These are phyloP conservation scores for Aporophyla nigra DNA, from an alignment of 2,888 invertebrate species.

Conservation along the genomic window DNA sequence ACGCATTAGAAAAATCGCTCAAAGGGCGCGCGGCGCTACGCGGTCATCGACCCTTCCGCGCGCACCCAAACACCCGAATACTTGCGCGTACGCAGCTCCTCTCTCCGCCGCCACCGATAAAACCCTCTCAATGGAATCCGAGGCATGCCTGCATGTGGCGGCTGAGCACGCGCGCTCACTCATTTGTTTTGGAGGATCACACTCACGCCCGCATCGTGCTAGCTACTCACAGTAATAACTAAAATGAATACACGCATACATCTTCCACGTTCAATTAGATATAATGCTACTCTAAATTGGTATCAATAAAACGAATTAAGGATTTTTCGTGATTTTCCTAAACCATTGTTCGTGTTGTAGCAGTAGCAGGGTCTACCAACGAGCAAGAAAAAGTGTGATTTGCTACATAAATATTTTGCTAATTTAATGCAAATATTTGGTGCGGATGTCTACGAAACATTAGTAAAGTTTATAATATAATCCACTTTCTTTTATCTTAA, in stretches of 20 bases:
- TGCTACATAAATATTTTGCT: constrained; percentile 19
- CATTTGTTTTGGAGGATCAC: constrained; percentile 70
- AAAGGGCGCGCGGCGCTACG: constrained; percentile 79
- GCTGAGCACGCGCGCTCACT: constrained; percentile 71
- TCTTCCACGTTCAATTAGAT: constrained; percentile 46
- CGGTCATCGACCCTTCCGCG: constrained; percentile 77
- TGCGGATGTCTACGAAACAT: constrained; percentile 27
- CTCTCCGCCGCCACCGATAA: constrained; percentile 73
- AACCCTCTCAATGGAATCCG: constrained; percentile 82
- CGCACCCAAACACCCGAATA: constrained; percentile 85
- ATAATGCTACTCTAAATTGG: constrained; percentile 43
- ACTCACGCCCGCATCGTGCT: constrained; percentile 62
- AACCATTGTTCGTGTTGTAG: background rate
- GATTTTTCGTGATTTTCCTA: constrained; percentile 33
- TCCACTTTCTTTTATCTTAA: constrained; percentile 36
- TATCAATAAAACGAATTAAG: constrained; percentile 41
- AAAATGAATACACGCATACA: constrained; percentile 48
- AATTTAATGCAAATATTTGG: constrained; percentile 38
- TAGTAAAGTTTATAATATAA: constrained; percentile 30
- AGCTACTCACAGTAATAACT: constrained; percentile 54
- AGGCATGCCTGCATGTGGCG: constrained; percentile 76
- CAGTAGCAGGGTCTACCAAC: background rate
- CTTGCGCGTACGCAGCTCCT: constrained; percentile 85
- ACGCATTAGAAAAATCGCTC: constrained; percentile 77
- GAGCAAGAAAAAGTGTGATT: constrained; percentile 3